Base-by-base conservation (phyloP, 1,140 invertebrate genomes). In the Choristoneura fumiferana region DNA sequence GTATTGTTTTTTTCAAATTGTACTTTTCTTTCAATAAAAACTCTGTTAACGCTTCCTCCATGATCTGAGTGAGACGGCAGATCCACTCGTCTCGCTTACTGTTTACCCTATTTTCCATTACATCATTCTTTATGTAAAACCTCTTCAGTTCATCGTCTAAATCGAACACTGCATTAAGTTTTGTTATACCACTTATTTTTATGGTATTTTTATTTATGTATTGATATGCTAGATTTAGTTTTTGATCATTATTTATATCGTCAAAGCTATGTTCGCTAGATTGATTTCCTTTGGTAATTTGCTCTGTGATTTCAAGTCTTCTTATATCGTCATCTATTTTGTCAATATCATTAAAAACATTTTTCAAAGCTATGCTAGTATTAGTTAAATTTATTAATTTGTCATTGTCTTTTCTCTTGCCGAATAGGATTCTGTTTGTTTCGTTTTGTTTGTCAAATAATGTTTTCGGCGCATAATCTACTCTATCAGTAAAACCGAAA, bases 41-140 rank as follows among this genome's bases (percentile, higher is more conserved):
- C 45, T 61, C 33, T 14, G 18, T 13, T 8, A 79, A 37, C 9
- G 59, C 65, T 4, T 72, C 62, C 38, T 83, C 80, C 67, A 83
- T 71, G 4, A 73, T 67, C 54, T 83, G 80, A n/a, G 43, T 58
- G 13, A 67, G 78, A 38, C 55, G 58, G 12, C 78, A 83, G 10
- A 76, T 60, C 54, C 59, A 76, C 53, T 83, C 80, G 0, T 75
- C 72, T 4, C 69, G 55, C 22, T 66, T 66, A 0, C 18, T 34
- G 9, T 35, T 58, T 8, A 83, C 57, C 53, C 57, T 69, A 1
- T 57, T 17, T 9, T 61, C 58, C 33, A 72, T 62, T 18, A 18
- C 29, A 34, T 60, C 14, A 58, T 62, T 61, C 34, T 57, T 73
- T 1, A 71, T 56, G 45, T 22, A 5, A 61, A 73, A 81, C 5